Conservation (phyloP, 1,140 invertebrate genomes). For the Drosophila pruinosa region DNA sequence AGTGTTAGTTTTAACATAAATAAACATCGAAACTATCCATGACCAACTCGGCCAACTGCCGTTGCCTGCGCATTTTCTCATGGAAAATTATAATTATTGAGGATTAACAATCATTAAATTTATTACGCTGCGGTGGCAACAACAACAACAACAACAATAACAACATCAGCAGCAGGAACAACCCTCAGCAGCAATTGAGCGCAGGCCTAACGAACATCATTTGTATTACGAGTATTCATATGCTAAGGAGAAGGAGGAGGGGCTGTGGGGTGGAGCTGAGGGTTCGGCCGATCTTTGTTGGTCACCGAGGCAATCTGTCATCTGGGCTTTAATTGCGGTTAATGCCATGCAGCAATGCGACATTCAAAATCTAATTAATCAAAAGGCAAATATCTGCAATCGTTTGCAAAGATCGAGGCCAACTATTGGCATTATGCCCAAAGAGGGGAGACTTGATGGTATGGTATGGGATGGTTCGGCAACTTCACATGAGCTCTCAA, state of each 20-base stretch:
- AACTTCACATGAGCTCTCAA: background rate
- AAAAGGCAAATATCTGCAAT: constrained; percentile 46
- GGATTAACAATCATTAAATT: constrained; percentile 79
- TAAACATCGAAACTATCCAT: constrained; percentile 49
- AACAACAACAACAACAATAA: constrained; percentile 19
- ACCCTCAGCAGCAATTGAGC: constrained; percentile 37
- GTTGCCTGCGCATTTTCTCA: constrained; percentile 65
- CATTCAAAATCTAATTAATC: constrained; percentile 61
- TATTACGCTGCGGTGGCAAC: constrained; percentile 50
- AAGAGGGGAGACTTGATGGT: background rate
- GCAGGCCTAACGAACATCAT: constrained; percentile 51
- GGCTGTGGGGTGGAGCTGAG: constrained; percentile 12
- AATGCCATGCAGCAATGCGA: constrained; percentile 39
- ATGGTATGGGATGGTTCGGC: background rate
- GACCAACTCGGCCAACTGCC: constrained; percentile 34
- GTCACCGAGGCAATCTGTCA: constrained; percentile 64
- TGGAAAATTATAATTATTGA: constrained; percentile 79
- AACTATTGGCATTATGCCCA: background rate
- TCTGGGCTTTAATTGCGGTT: constrained; percentile 62
- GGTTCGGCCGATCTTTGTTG: constrained; percentile 40
- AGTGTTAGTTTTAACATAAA: constrained; percentile 23
- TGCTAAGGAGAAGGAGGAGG: background rate
- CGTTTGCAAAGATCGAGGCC: constrained; percentile 11
- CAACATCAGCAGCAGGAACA: constrained; percentile 7
- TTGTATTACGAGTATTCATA: constrained; percentile 33